phyloP scores from a whole-genome alignment of 2,888 invertebrate species.

The Graphium colonna region DNA sequence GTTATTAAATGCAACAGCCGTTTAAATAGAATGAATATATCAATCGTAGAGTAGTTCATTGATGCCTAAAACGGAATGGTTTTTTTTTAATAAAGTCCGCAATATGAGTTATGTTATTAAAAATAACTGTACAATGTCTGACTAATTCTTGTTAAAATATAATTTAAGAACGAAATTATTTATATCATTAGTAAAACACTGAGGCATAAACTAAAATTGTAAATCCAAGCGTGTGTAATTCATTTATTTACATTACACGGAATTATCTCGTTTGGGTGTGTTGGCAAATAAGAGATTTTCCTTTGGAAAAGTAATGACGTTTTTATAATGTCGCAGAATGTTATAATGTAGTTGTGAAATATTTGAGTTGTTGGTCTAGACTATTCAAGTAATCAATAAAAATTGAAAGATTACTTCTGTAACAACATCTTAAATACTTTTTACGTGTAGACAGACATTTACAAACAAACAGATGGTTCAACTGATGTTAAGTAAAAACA shows the following conservation, averaged over 20 bases:
- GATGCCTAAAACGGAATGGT: background rate
- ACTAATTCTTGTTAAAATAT: background rate
- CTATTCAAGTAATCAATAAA: no score
- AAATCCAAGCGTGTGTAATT: background rate
- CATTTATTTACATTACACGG: constrained; percentile 21
- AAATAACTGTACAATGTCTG: background rate
- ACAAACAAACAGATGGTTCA: no score
- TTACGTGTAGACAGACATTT: no score
- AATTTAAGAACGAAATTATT: background rate
- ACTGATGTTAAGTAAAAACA: no score
- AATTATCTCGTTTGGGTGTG: constrained; percentile 12
- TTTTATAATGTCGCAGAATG: background rate
- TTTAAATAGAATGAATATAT: no score
- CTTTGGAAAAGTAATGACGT: background rate
- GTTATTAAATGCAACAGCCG: no score
- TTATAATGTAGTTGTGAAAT: background rate
- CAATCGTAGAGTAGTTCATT: no score
- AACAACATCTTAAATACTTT: no score
- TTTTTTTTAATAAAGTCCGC: background rate
- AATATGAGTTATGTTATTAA: background rate
- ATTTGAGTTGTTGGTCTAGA: background rate
- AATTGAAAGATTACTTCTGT: no score
- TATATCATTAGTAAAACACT: background rate
- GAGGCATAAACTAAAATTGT: background rate
- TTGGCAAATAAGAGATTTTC: constrained; percentile 3